A percentile compares a stretch with the other conserved stretches of the same genome.
Evolutionary conservation across 2,113 vertebrate species (phyloP).

Genomic region (Cichladusa arquata): DNA sequence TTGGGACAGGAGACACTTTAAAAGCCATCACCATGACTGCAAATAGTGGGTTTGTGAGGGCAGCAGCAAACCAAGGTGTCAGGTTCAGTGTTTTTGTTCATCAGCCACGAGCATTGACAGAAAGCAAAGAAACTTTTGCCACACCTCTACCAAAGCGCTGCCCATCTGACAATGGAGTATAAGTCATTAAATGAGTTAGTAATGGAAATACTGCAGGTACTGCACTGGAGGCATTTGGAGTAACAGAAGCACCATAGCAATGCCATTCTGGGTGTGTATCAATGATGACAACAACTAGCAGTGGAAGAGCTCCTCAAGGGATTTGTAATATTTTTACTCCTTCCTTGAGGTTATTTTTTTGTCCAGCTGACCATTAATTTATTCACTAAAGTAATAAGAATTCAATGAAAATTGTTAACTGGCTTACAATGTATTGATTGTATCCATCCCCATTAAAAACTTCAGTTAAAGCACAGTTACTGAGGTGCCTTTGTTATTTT

Average conservation of each 20-base stretch:
- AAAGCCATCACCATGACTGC: constrained; percentile 94
- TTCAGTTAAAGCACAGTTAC: background rate
- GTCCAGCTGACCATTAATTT: constrained; percentile 14
- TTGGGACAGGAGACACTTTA: constrained; percentile 90
- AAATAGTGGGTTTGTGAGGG: constrained; percentile 93
- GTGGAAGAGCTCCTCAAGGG: background rate
- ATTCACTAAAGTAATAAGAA: background rate
- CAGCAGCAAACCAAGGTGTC: constrained; percentile 92
- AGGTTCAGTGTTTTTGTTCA: constrained; percentile 95
- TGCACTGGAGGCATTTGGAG: background rate
- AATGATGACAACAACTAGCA: background rate
- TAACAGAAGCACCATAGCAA: background rate
- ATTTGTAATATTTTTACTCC: background rate
- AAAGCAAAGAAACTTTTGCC: constrained; percentile 91
- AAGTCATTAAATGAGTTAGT: background rate
- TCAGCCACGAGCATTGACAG: constrained; percentile 91
- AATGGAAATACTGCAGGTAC: background rate
- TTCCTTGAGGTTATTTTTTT: background rate
- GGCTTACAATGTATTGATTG: background rate
- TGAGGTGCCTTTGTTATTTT: background rate
- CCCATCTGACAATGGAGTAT: background rate
- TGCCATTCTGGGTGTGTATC: background rate
- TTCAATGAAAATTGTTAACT: background rate
- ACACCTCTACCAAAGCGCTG: constrained; percentile 75
- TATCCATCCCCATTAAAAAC: constrained; percentile 38